phyloP scores from a whole-genome alignment of 2,888 invertebrate species.

The Dinocampus coccinellae region DNA sequence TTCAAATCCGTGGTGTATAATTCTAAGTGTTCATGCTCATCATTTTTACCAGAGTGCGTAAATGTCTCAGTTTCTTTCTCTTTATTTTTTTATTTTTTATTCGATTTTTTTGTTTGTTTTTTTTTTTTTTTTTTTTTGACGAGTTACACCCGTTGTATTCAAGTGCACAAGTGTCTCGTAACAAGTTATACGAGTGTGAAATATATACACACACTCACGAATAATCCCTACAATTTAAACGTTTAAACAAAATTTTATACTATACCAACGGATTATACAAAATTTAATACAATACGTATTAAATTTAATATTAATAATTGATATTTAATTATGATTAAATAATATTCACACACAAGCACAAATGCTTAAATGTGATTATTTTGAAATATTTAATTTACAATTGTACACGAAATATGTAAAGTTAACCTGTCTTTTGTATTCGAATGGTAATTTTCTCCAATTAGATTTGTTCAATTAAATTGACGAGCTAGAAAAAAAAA shows the following conservation, averaged over 20 bases:
- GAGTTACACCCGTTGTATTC: background rate
- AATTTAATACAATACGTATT: too few species aligned
- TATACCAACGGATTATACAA: too few species aligned
- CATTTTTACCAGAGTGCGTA: background rate
- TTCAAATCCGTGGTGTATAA: background rate
- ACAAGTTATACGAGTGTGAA: background rate
- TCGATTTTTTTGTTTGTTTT: background rate
- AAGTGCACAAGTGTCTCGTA: background rate
- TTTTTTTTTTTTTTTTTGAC: background rate
- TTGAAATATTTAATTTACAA: too few species aligned
- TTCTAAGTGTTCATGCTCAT: background rate
- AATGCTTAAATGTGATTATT: too few species aligned
- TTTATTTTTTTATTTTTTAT: background rate
- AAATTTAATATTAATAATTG: too few species aligned
- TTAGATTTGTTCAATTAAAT: slow-evolving; percentile 24
- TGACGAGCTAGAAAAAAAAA: too few species aligned
- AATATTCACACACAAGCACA: too few species aligned
- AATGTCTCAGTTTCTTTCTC: background rate
- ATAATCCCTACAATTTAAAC: too few species aligned
- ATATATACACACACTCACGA: background rate
- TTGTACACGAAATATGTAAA: background rate
- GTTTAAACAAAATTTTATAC: too few species aligned
- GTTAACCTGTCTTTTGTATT: slow-evolving; percentile 9
- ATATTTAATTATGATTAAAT: too few species aligned
- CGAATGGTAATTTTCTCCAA: background rate